These are phyloP conservation scores for Hippocampus mohnikei DNA, from an alignment of 2,113 vertebrate species.

Conservation along the genomic window DNA sequence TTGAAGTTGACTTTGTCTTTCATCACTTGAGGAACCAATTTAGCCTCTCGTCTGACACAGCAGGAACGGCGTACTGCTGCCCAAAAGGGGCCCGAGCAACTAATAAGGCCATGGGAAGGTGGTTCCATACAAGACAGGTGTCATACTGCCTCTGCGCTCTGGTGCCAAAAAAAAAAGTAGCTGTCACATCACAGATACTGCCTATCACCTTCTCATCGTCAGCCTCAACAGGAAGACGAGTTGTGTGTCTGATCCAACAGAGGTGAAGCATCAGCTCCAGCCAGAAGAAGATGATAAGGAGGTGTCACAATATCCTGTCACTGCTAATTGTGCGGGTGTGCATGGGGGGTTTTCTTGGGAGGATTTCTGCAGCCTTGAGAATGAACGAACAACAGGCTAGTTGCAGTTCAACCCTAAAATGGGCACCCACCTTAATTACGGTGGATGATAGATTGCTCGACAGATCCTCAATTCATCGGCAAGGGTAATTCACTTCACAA, in stretches of 20 bases:
- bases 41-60: conserved; percentile 61
- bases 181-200: conserved; percentile 33
- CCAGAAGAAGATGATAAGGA: conserved; percentile 13
- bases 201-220: conserved; percentile 5
- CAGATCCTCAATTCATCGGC: background rate
- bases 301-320: conserved; percentile 45
- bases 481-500: background rate
- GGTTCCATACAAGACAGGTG: conserved; percentile 57
- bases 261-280: conserved; percentile 8
- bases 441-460: background rate
- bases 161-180: conserved; percentile 27
- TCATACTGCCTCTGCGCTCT: conserved; percentile 41
- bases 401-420: background rate
- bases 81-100: conserved; percentile 50
- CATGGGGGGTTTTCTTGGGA: conserved; percentile 7
- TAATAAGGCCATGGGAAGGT: conserved; percentile 58
- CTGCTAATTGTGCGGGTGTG: conserved; percentile 39
- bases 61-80: conserved; percentile 43
- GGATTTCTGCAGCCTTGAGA: conserved; percentile 36
- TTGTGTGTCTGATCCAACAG: conserved; percentile 37
- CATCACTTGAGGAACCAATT: conserved; percentile 63
- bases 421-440: background rate
- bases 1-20: conserved; percentile 59
- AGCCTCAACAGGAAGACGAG: conserved; percentile 14
- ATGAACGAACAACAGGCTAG: conserved; percentile 31